Percentiles rank a stretch among this genome's conserved stretches.
Conservation (phyloP, 2,888 invertebrate genomes). For the Andrena minutula region DNA sequence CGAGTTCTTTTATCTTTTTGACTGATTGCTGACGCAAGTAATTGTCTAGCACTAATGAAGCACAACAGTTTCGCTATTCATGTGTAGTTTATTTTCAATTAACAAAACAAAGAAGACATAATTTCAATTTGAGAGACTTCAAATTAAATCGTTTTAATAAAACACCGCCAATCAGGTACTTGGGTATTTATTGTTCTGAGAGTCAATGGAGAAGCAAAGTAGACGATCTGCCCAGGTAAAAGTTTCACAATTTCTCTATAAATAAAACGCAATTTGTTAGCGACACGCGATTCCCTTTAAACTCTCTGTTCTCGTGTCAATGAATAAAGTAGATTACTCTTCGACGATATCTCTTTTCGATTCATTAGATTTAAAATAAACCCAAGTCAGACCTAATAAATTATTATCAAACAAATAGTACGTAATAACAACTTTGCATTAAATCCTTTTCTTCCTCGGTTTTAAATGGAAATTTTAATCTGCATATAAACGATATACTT, state of each 20-base stretch:
- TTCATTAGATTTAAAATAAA: not conserved
- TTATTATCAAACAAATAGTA: not conserved
- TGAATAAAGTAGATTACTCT: not conserved
- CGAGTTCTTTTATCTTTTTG: constrained; percentile 22
- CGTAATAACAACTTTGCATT: constrained; percentile 13
- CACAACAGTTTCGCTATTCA: not conserved
- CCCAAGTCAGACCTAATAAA: not conserved
- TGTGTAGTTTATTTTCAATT: not conserved
- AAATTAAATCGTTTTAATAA: not conserved
- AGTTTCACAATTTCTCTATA: not conserved
- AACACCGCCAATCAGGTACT: not conserved
- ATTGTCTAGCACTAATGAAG: not conserved
- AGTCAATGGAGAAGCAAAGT: not conserved
- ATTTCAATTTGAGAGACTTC: not conserved
- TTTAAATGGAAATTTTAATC: constrained; percentile 21
- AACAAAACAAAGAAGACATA: not conserved
- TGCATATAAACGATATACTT: not conserved
- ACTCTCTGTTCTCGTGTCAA: not conserved
- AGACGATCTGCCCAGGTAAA: no score
- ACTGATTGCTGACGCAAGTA: no score
- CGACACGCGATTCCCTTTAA: not conserved
- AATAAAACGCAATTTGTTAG: not conserved
- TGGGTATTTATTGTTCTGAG: not conserved
- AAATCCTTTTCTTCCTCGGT: not conserved
- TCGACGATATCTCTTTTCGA: not conserved